Evolutionary conservation across 2,797 vertebrate species (phyloP).

Genomic region (Echeneis naucrates): DNA sequence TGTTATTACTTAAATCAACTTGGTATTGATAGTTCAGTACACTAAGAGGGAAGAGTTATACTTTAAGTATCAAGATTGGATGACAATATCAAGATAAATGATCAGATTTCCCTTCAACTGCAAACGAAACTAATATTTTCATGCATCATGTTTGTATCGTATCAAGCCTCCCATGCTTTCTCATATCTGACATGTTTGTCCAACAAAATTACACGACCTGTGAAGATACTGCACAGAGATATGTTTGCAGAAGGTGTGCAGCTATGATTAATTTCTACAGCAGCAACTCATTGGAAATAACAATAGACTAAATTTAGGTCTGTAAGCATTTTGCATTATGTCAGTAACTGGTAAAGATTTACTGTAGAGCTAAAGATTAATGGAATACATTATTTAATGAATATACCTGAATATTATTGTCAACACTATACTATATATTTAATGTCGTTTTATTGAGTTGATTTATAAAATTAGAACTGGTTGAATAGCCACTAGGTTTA

Average conservation of each 20-base stretch:
- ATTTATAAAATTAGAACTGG: background rate
- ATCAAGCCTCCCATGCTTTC: background rate
- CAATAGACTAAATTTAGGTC: background rate
- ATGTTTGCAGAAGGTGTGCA: background rate
- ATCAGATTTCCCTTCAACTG: background rate
- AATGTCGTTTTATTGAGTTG: background rate
- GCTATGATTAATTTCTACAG: background rate
- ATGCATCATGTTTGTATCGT: background rate
- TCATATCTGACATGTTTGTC: background rate
- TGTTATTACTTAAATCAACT: background rate
- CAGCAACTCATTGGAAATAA: background rate
- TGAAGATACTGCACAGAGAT: background rate
- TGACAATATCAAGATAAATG: constrained; percentile 5
- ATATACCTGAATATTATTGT: background rate
- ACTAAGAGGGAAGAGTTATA: background rate
- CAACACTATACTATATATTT: background rate
- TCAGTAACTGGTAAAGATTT: background rate
- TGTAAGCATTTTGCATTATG: too few species aligned
- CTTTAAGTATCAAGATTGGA: background rate
- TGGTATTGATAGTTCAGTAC: too few species aligned
- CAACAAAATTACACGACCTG: background rate
- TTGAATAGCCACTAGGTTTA: background rate
- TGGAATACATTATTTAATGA: background rate
- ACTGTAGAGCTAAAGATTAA: background rate
- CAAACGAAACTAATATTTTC: background rate